Percentiles rank a stretch among this genome's conserved stretches.
Evolutionary conservation across 1,140 invertebrate species (phyloP).

Genomic region (Pristionchus pacificus): DNA sequence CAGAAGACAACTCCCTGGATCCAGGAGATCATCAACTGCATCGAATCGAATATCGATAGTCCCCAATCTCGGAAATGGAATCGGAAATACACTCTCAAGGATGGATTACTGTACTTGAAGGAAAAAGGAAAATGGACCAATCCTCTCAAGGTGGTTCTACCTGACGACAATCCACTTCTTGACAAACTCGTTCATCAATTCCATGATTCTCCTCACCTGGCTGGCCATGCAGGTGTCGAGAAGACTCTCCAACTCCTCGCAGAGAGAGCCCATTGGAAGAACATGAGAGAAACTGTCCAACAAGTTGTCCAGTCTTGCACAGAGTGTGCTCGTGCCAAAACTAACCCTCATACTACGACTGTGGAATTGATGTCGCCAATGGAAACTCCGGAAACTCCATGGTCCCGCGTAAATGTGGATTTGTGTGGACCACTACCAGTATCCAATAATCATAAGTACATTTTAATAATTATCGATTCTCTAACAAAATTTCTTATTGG

Average conservation of each 20-base stretch:
- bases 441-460: not conserved
- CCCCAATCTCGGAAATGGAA: not conserved
- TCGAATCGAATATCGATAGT: not conserved
- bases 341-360: too few species aligned
- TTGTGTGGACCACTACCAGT: not conserved
- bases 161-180: not conserved
- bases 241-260: not conserved
- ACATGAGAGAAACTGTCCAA: too few species aligned
- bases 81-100: not conserved
- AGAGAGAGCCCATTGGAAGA: too few species aligned
- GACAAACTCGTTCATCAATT: not conserved
- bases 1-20: not conserved
- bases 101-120: not conserved
- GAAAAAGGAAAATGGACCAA: too few species aligned
- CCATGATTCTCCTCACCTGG: not conserved
- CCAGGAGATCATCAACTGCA: not conserved
- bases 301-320: too few species aligned
- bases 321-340: too few species aligned
- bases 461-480: not conserved
- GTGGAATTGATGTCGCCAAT: too few species aligned
- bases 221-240: not conserved
- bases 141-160: not conserved
- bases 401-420: too few species aligned
- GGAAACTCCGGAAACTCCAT: too few species aligned
- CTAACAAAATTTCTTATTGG: not conserved